Percentiles rank a stretch among this genome's conserved stretches.
These are phyloP conservation scores for Podarcis cretensis DNA, from an alignment of 2,113 vertebrate species.

Conservation along the genomic window DNA sequence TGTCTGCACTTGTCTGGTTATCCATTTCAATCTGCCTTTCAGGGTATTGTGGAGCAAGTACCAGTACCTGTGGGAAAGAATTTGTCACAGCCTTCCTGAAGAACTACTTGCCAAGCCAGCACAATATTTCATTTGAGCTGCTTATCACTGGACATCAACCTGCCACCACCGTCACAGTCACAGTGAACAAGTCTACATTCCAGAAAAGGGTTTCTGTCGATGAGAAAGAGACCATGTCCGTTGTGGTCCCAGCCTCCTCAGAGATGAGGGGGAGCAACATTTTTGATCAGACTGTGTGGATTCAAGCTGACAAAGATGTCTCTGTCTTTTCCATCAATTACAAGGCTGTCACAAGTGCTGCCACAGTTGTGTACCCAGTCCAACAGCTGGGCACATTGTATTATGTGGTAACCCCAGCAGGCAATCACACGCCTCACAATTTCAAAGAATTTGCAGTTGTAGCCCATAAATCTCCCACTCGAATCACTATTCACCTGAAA, in stretches of 20 bases:
- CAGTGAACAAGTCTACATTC: conserved; percentile 59
- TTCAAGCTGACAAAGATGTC: conserved; percentile 73
- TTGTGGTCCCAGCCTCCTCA: conserved; percentile 59
- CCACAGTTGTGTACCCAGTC: conserved; percentile 32
- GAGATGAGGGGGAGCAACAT: conserved; percentile 56
- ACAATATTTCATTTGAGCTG: conserved; percentile 47
- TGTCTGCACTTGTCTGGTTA: no score
- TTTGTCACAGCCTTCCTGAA: conserved; percentile 77
- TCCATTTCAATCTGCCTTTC: not conserved
- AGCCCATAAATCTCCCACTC: conserved; percentile 69
- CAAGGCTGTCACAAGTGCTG: not conserved
- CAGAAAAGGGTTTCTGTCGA: conserved; percentile 50
- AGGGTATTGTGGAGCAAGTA: conserved; percentile 62
- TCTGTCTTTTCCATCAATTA: conserved; percentile 67
- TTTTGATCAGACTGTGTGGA: conserved; percentile 65
- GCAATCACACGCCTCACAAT: not conserved
- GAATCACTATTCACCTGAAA: conserved; percentile 60
- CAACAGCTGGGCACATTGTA: conserved; percentile 75
- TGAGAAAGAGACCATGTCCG: conserved; percentile 42
- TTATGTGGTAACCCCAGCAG: conserved; percentile 70
- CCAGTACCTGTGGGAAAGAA: conserved; percentile 68
- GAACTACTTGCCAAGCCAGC: conserved; percentile 54
- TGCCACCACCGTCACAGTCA: conserved; percentile 68
- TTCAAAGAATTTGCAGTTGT: conserved; percentile 75
- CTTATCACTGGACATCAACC: conserved; percentile 65